Base-by-base conservation (phyloP, 2,113 vertebrate species). In the Nerophis ophidion region DNA sequence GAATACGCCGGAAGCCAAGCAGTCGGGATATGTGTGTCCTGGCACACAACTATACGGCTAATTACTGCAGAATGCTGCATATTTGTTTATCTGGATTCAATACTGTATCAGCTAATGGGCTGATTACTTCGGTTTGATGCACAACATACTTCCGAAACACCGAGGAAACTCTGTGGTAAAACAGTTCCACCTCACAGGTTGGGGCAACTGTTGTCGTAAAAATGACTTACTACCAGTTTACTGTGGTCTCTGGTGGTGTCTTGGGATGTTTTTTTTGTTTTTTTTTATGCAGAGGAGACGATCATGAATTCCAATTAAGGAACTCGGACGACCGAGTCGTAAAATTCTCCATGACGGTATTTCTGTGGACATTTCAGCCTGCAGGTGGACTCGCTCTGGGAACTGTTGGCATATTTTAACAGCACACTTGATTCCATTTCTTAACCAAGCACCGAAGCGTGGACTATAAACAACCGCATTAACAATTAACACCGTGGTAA, bases 401-500 rank as follows among this genome's bases (percentile, higher is more conserved):
- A 56, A 40, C 11, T 3, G 40, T 17, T 4, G 19, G 15, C 36
- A 17, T 55, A 40, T 40, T 38, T 9, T 55, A 40, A 17, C 15
- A 15, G 35, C 35, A 11, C 34, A 36, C 8, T 35, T 38, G 35
- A 55, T 38, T 7, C 6, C 10, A 16, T 56, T 56, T 19, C n/a
- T n/a, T n/a, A 13, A 42, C n/a, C 12, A 5, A 3, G 5, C 1
- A 52, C 19, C 49, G 7, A 56, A 19, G 9, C 7, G 34, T 13
- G 36, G n/a, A 12, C 19, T 1, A 53, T 17, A 26, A 65, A 58
- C 16, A 61, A 53, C 44, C 9, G 17, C 8, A 44, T 61, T 19
- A 61, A 46, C 44, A 56, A 57, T 59, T 34, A 55, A 57, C 51
- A 34, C 1, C 15, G 12, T 11, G 17, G 15, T 69, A 50, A 63